Percentiles rank a stretch among this genome's conserved stretches.
phyloP scores from a whole-genome alignment of 2,113 vertebrate species.

The Laticauda laticaudata region DNA sequence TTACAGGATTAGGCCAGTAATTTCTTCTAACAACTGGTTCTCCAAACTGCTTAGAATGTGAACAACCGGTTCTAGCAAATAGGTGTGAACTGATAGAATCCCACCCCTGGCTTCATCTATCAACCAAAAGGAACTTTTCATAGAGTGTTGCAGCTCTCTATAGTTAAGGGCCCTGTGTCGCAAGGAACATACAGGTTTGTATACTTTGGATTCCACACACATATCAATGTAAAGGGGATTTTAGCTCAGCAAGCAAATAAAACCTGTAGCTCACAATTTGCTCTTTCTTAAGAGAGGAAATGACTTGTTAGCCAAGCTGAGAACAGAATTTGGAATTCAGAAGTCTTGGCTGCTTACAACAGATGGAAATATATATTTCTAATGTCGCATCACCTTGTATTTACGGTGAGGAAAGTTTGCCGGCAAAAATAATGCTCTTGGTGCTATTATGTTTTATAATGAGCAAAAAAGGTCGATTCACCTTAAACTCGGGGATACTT shows the following conservation, averaged over 20 bases:
- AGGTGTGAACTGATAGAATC: too few relatives aligned
- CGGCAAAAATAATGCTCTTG: neutral
- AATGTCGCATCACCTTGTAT: neutral
- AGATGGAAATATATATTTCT: neutral
- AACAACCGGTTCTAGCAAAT: too few relatives aligned
- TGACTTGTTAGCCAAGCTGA: neutral
- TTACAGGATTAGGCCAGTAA: too few relatives aligned
- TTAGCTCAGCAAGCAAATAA: neutral
- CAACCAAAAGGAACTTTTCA: too few relatives aligned
- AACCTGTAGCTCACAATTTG: neutral
- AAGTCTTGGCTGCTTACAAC: neutral
- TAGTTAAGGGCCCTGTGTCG: neutral
- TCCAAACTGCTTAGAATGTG: too few relatives aligned
- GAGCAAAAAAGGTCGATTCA: neutral
- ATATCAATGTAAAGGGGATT: neutral
- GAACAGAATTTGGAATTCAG: neutral
- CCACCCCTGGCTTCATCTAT: too few relatives aligned
- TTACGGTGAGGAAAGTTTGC: neutral
- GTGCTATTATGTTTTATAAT: neutral
- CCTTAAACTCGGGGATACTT: neutral
- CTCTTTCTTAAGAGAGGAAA: too few relatives aligned
- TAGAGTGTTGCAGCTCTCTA: neutral
- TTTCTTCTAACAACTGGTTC: too few relatives aligned
- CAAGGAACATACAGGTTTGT: neutral
- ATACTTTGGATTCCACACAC: neutral